Evolutionary conservation across 2,888 invertebrate species (phyloP), one percentile per base, ranked within the genome.

Genomic region (Polyploca ridens): DNA sequence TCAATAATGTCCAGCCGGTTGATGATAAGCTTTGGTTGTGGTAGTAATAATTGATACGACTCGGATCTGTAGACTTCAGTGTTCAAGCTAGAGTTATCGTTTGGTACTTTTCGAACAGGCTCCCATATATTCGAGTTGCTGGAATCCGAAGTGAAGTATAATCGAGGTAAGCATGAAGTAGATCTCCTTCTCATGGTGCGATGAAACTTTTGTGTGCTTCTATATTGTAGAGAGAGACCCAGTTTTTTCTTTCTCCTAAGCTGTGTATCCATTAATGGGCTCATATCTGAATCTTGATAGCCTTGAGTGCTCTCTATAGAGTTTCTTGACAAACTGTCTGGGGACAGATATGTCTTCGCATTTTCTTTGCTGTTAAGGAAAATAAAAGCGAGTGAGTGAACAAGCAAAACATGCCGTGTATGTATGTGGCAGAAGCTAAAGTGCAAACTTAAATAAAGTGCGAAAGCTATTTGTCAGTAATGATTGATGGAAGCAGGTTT

Each of bases 401-500:
- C 67, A 19, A 54, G 54, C 66, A 67, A 67, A 59, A 60, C 41
- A 71, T 68, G 66, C 63, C 19, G 19, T 10, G n/a, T 4, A 46
- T 46, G 13, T 46, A 46, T 46, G 70, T 62, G 73, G 76, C 77
- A 81, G 74, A 82, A 82, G 82, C 77, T 77, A 77, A 78, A 78
- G 76, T 73, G 77, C 73, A 71, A 70, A 38, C 54, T 54, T 49
- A 54, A 67, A 68, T 35, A 16, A 61, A 38, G 19, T 59, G 58
- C 35, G 46, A 38, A 66, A 58, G 62, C 62, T 57, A 46, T 44
- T 49, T 41, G 41, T 41, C 16, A 19, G 77, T 74, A 71, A 71
- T 68, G 69, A 69, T 69, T 69, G 83, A 90, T 90, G 92, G 92
- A 92, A 91, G 92, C 92, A 92, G 92, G 91, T 89, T 78, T 71